These are phyloP conservation scores for Cinclus cinclus DNA, from an alignment of 2,113 vertebrate species.

Conservation along the genomic window DNA sequence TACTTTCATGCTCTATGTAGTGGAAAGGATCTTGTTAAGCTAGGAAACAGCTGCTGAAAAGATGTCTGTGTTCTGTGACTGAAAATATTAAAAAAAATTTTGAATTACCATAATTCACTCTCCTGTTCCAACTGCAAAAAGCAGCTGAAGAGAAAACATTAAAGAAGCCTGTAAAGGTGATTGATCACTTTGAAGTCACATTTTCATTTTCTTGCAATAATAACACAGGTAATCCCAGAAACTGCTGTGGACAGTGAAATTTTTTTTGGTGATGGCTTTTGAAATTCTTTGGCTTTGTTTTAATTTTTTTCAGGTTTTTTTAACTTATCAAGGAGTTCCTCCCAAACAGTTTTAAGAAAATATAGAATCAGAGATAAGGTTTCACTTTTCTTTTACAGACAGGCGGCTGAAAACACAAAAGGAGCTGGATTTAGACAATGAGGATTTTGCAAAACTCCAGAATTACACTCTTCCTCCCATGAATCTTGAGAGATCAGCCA, in stretches of 20 bases:
- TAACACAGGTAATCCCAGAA: neutral
- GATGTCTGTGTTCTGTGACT: neutral
- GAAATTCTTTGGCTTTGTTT: neutral
- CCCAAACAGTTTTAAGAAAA: neutral
- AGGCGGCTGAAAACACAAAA: slow-evolving; percentile 72
- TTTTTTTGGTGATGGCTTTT: neutral
- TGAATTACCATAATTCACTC: neutral
- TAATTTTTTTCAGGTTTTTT: neutral
- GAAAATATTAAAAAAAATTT: neutral
- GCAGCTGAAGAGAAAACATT: neutral
- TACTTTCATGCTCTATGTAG: neutral
- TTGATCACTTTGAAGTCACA: neutral
- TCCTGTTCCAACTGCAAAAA: neutral
- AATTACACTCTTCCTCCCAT: slow-evolving; percentile 46
- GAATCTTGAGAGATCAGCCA: neutral
- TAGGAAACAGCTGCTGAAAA: neutral
- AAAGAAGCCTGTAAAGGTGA: neutral
- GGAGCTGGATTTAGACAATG: slow-evolving; percentile 67
- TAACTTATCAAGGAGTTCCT: neutral
- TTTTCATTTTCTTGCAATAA: neutral
- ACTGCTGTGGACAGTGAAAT: neutral
- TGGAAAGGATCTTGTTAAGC: neutral
- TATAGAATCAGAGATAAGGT: neutral
- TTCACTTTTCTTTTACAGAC: slow-evolving; percentile 56
- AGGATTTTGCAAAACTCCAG: slow-evolving; percentile 60